These are phyloP conservation scores for Parascotia fuliginaria DNA, from an alignment of 2,888 invertebrate genomes.

Conservation along the genomic window DNA sequence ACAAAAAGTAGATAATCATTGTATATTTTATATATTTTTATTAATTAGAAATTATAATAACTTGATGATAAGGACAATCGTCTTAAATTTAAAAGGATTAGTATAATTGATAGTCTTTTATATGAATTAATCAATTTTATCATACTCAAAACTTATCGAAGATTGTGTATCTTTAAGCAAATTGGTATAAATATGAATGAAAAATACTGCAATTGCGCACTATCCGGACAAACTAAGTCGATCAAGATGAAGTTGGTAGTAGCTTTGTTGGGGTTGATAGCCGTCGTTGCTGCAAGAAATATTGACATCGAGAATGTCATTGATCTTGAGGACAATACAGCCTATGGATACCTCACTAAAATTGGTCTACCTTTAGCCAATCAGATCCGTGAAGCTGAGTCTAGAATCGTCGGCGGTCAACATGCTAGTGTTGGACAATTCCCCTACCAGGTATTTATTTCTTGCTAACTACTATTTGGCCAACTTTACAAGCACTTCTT, in stretches of 20 bases:
- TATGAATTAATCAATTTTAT: not conserved
- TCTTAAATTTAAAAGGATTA: too few species aligned
- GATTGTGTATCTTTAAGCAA: not conserved
- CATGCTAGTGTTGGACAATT: slow-evolving; percentile 30
- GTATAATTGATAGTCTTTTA: not conserved
- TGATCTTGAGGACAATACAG: slow-evolving; percentile 31
- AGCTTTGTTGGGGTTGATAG: slow-evolving; percentile 25
- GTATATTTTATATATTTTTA: too few species aligned
- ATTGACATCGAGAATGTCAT: slow-evolving; percentile 18
- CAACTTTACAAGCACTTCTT: too few species aligned
- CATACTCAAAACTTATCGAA: not conserved
- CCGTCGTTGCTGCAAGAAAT: slow-evolving; percentile 24
- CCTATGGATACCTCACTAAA: slow-evolving; percentile 37
- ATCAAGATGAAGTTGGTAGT: not conserved
- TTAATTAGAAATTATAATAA: too few species aligned
- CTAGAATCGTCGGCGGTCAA: slow-evolving; percentile 44
- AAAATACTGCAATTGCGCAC: not conserved
- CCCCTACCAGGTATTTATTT: slow-evolving; percentile 39
- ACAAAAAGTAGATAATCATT: too few species aligned
- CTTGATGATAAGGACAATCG: too few species aligned
- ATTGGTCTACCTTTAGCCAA: slow-evolving; percentile 41
- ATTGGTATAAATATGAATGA: not conserved
- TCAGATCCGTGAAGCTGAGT: slow-evolving; percentile 28
- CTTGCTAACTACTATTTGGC: not conserved
- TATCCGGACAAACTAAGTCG: not conserved